Evolutionary conservation across 2,888 invertebrate genomes (phyloP).

Genomic region (Pomacea canaliculata): DNA sequence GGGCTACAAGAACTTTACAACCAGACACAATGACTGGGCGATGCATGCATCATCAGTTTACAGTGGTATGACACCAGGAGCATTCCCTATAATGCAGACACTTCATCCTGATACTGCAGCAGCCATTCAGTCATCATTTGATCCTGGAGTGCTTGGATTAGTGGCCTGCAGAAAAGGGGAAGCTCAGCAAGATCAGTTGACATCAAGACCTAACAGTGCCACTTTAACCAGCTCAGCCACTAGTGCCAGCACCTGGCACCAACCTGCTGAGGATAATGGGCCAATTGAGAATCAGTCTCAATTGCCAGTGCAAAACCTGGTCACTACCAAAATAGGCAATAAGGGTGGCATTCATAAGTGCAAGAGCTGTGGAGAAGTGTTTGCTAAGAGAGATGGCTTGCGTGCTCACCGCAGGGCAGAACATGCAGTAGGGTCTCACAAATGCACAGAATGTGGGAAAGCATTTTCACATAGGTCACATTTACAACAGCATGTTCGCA

Average conservation of each 20-base stretch:
- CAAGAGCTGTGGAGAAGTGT: slow-evolving; percentile 23
- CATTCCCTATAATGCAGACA: slow-evolving; percentile 25
- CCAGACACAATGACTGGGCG: slow-evolving; percentile 26
- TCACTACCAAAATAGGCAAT: slow-evolving; percentile 1
- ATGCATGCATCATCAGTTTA: slow-evolving; percentile 24
- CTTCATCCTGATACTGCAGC: slow-evolving; percentile 24
- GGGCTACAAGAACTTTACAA: slow-evolving; percentile 19
- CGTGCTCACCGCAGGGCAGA: slow-evolving; percentile 21
- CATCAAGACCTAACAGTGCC: slow-evolving; percentile 16
- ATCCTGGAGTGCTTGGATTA: slow-evolving; percentile 21
- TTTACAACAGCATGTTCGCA: slow-evolving; percentile 25
- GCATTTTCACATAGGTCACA: slow-evolving; percentile 23
- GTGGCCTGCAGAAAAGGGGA: slow-evolving; percentile 23
- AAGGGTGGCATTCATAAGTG: slow-evolving; percentile 21
- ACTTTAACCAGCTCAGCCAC: slow-evolving; percentile 11
- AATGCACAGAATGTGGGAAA: slow-evolving; percentile 25
- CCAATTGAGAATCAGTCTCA: background rate
- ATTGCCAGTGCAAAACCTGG: background rate
- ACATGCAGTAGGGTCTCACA: slow-evolving; percentile 20
- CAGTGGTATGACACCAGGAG: slow-evolving; percentile 19
- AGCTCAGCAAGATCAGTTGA: slow-evolving; percentile 14
- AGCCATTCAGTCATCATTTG: slow-evolving; percentile 25
- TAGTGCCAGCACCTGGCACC: slow-evolving; percentile 21
- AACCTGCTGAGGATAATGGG: slow-evolving; percentile 17
- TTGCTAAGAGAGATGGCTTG: slow-evolving; percentile 22